Conservation (phyloP, 2,113 vertebrate species). For the Ptyas mucosa region DNA sequence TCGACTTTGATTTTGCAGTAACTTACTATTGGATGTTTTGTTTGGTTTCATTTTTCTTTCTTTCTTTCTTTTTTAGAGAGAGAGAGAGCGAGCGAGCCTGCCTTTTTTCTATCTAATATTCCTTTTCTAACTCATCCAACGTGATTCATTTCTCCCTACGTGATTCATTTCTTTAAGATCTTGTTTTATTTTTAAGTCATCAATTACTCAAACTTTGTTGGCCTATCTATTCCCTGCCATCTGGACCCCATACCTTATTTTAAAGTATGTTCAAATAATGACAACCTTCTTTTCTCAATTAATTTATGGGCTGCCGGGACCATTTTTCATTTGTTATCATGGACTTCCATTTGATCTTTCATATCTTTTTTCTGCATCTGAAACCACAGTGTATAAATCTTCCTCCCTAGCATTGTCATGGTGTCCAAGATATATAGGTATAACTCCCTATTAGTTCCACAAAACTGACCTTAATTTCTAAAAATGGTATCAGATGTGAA, state of each 20-base stretch:
- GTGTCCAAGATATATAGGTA: slow-evolving; percentile 81
- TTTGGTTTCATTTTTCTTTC: slow-evolving; percentile 52
- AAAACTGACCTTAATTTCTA: slow-evolving; percentile 86
- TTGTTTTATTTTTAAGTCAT: slow-evolving; percentile 91
- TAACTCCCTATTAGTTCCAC: slow-evolving; percentile 81
- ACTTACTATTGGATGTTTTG: slow-evolving; percentile 53
- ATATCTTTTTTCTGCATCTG: slow-evolving; percentile 88
- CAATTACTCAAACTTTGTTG: slow-evolving; percentile 88
- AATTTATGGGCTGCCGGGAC: slow-evolving; percentile 84
- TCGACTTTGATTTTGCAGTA: slow-evolving; percentile 51
- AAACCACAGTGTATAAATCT: slow-evolving; percentile 89
- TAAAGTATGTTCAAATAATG: slow-evolving; percentile 88
- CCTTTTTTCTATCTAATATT: slow-evolving; percentile 64
- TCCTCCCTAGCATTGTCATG: slow-evolving; percentile 78
- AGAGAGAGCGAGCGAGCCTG: background rate
- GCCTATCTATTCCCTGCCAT: slow-evolving; percentile 86
- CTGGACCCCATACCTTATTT: slow-evolving; percentile 89
- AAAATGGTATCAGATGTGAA: slow-evolving; percentile 84
- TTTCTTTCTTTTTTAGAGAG: slow-evolving; percentile 38
- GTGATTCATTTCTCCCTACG: slow-evolving; percentile 77
- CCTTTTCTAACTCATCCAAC: slow-evolving; percentile 76
- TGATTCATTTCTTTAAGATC: slow-evolving; percentile 79
- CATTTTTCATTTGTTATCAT: slow-evolving; percentile 91
- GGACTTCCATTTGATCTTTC: slow-evolving; percentile 88
- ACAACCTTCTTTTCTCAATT: slow-evolving; percentile 90